phyloP scores from a whole-genome alignment of 2,113 vertebrate species.

The Struthidea cinerea region DNA sequence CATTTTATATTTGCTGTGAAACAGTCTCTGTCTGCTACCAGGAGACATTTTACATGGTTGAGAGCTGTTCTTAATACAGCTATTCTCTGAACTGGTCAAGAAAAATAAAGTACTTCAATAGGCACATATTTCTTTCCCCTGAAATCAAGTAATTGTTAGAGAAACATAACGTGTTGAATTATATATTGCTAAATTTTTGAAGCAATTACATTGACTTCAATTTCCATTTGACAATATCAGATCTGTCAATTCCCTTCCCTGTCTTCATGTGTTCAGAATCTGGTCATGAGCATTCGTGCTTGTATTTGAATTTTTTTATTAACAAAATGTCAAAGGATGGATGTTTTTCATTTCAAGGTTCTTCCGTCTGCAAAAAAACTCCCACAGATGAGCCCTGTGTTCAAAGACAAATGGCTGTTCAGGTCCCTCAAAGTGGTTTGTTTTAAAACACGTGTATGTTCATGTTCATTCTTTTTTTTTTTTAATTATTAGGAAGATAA shows the following conservation, averaged over 20 bases:
- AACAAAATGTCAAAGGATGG: constrained; percentile 1
- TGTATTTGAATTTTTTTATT: constrained; percentile 3
- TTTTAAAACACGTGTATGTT: not conserved
- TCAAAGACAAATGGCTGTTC: not conserved
- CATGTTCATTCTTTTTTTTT: not conserved
- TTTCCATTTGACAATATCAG: not conserved
- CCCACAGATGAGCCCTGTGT: not conserved
- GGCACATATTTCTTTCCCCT: not conserved
- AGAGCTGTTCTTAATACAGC: not conserved
- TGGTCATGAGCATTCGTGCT: not conserved
- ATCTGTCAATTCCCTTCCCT: not conserved
- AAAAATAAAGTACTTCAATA: constrained; percentile 1
- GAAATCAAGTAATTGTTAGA: constrained; percentile 29
- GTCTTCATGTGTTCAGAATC: not conserved
- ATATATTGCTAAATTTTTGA: constrained; percentile 17
- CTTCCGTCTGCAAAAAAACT: not conserved
- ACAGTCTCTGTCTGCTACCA: not conserved
- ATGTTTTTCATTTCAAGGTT: constrained; percentile 19
- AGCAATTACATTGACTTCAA: not conserved
- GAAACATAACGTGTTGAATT: not conserved
- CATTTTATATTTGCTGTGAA: not conserved
- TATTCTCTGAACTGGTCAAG: constrained; percentile 18
- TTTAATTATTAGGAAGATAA: not conserved
- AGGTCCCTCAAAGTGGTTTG: not conserved
- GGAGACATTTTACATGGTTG: constrained; percentile 10